These are phyloP conservation scores for Pecten maximus DNA, from an alignment of 2,888 invertebrate species.

Conservation along the genomic window DNA sequence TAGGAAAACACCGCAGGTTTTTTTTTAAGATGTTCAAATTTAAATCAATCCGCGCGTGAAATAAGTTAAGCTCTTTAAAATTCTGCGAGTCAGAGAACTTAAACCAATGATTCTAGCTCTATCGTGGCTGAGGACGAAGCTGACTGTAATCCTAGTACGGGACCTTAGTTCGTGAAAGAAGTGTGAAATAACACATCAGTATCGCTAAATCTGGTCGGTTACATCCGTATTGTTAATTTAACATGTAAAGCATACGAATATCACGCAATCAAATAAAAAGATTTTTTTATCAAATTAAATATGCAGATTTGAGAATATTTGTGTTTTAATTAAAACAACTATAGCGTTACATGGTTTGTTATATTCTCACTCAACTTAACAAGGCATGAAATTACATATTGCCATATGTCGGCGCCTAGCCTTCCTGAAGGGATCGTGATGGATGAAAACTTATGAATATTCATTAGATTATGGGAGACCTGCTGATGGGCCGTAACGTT, in stretches of 20 bases:
- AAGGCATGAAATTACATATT: slow-evolving; percentile 33
- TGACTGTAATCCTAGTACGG: not conserved
- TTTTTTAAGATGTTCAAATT: not conserved
- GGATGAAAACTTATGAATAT: not conserved
- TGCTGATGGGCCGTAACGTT: not conserved
- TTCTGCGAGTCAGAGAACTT: not conserved
- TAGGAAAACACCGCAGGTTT: not conserved
- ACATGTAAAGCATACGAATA: slow-evolving; percentile 19
- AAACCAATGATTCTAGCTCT: not conserved
- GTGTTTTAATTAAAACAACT: slow-evolving; percentile 30
- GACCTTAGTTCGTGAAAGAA: not conserved
- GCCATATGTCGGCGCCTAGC: slow-evolving; percentile 13
- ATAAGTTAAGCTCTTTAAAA: not conserved
- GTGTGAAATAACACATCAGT: slow-evolving; percentile 6
- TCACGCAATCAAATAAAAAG: slow-evolving; percentile 30
- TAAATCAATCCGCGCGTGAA: not conserved
- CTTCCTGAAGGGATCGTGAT: slow-evolving; percentile 20
- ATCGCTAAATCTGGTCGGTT: not conserved
- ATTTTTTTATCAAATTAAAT: slow-evolving; percentile 31
- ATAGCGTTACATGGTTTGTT: slow-evolving; percentile 33
- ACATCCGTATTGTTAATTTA: not conserved
- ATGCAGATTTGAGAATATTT: slow-evolving; percentile 26
- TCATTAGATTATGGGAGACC: not conserved
- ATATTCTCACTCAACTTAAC: not conserved
- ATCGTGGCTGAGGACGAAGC: not conserved